A percentile compares a stretch with the other conserved stretches of the same genome.
These are phyloP conservation scores for Graptemys geographica DNA, from an alignment of 2,797 vertebrate species.

Conservation along the genomic window DNA sequence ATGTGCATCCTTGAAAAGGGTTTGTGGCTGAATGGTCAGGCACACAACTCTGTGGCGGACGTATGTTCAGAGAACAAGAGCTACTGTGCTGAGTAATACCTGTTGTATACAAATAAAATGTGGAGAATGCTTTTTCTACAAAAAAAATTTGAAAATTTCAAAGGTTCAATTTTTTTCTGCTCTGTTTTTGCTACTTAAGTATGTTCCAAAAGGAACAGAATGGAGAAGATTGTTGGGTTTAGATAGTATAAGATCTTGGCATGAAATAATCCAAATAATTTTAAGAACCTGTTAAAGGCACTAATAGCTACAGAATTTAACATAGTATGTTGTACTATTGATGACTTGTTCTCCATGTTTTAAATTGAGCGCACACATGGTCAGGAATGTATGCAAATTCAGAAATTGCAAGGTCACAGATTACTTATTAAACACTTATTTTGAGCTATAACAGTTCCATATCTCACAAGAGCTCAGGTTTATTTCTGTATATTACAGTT, in stretches of 20 bases:
- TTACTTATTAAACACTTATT: background rate
- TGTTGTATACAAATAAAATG: background rate
- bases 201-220: background rate
- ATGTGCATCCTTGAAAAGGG: background rate
- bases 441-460: background rate
- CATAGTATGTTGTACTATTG: background rate
- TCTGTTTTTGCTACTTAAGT: background rate
- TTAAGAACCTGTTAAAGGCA: slow-evolving; percentile 24
- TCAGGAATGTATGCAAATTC: background rate
- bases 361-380: background rate
- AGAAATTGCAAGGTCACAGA: background rate
- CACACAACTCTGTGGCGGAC: background rate
- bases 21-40: background rate
- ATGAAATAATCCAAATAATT: slow-evolving; percentile 35
- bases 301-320: slow-evolving; percentile 12
- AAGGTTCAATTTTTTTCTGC: background rate
- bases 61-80: background rate
- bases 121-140: background rate
- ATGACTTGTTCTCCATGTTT: slow-evolving; percentile 3
- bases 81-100: background rate
- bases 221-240: background rate
- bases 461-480: slow-evolving; percentile 4
- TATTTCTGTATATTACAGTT: background rate
- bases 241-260: background rate
- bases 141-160: background rate